Evolutionary conservation across 2,113 vertebrate species (phyloP).

Genomic region (Salvelinus alpinus): DNA sequence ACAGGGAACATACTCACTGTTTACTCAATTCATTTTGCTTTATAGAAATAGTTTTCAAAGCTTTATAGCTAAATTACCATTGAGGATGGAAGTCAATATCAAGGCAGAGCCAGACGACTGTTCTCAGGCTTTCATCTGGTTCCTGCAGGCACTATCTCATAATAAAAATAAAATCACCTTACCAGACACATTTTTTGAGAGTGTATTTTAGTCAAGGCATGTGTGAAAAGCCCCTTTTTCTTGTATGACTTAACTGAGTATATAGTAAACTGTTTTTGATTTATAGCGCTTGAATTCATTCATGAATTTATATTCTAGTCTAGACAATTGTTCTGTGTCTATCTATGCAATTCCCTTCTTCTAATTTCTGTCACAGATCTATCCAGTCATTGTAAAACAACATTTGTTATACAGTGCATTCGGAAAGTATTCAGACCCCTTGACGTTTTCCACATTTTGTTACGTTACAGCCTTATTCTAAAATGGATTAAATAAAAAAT

Average conservation of each 20-base stretch:
- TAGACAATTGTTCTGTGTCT: neutral
- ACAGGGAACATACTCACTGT: neutral
- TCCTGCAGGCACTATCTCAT: neutral
- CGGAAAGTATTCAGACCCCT: no score
- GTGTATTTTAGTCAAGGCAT: no score
- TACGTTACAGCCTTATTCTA: no score
- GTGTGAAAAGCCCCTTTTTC: no score
- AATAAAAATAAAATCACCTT: neutral
- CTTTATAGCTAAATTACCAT: neutral
- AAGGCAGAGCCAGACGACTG: neutral
- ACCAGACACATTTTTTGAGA: neutral
- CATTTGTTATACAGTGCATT: neutral
- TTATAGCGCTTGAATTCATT: neutral
- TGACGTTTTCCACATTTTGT: no score
- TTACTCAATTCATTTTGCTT: neutral
- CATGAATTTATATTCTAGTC: neutral
- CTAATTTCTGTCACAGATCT: neutral
- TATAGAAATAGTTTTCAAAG: neutral
- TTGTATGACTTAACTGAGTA: neutral
- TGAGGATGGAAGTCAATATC: neutral
- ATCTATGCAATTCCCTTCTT: neutral
- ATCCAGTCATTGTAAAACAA: neutral
- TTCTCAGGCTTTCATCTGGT: no score
- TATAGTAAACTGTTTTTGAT: neutral
- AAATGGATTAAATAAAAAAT: no score